These are phyloP conservation scores for Aramus guarauna DNA, from an alignment of 2,113 vertebrate species.

Conservation along the genomic window DNA sequence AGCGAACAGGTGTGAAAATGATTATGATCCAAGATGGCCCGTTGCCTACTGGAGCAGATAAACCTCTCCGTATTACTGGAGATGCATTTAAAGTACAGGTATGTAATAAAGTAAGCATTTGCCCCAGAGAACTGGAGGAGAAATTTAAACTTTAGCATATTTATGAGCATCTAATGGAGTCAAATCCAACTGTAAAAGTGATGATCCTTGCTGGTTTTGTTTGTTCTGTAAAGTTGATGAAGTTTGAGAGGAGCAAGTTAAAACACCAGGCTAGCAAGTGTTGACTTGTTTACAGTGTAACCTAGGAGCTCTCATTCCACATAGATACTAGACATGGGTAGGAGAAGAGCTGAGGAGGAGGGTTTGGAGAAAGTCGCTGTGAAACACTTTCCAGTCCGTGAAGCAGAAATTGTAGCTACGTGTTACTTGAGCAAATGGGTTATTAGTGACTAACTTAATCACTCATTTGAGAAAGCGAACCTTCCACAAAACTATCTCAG, in stretches of 20 bases:
- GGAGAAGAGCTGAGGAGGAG: neutral
- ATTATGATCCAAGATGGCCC: constrained; percentile 99
- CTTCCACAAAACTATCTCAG: neutral
- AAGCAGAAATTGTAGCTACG: neutral
- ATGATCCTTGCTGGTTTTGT: neutral
- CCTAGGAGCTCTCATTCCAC: neutral
- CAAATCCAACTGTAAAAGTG: neutral
- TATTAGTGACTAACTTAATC: neutral
- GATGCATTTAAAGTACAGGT: constrained; percentile 99
- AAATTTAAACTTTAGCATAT: neutral
- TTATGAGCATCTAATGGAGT: neutral
- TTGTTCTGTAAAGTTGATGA: neutral
- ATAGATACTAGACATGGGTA: neutral
- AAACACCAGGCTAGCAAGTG: neutral
- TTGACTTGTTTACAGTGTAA: neutral
- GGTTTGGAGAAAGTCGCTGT: neutral
- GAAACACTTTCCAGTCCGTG: neutral
- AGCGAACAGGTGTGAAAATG: constrained; percentile 98
- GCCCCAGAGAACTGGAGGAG: neutral
- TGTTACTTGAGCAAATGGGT: neutral
- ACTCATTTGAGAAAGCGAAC: neutral
- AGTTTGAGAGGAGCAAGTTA: neutral
- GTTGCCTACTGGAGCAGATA: constrained; percentile 94
- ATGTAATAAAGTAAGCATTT: constrained; percentile 23
- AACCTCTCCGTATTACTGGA: constrained; percentile 96